phyloP scores from a whole-genome alignment of 2,113 vertebrate genomes.

The Protobothrops mucrosquamatus region DNA sequence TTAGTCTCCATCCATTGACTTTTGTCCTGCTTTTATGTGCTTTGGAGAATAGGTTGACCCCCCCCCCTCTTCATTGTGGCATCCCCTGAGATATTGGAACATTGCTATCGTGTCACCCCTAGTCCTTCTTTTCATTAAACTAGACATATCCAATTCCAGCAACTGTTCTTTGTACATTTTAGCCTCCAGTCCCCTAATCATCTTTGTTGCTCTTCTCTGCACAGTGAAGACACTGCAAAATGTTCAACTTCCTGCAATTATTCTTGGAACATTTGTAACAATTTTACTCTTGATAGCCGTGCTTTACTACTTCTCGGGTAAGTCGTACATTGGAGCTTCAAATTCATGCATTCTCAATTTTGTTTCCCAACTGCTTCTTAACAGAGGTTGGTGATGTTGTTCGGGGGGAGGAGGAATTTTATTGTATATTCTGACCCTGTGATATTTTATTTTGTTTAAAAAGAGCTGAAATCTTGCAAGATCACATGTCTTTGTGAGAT shows the following conservation, averaged over 20 bases:
- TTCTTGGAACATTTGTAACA: rapidly evolving
- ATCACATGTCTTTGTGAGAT: too few species aligned
- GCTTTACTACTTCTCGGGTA: background rate
- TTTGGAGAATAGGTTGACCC: background rate
- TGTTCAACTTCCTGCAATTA: background rate
- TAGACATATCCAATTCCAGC: background rate
- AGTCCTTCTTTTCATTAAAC: background rate
- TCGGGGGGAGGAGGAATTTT: background rate
- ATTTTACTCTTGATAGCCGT: rapidly evolving
- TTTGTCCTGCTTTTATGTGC: background rate
- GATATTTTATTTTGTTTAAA: too few species aligned
- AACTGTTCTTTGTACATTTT: background rate
- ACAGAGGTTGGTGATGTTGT: background rate
- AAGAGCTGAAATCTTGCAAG: too few species aligned
- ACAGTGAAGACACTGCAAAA: background rate
- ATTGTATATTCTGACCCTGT: too few species aligned
- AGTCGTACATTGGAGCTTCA: background rate
- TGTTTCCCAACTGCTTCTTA: background rate
- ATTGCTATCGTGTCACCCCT: background rate
- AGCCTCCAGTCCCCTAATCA: background rate
- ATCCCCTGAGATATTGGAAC: background rate
- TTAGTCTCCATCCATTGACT: too few species aligned
- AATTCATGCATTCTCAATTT: background rate
- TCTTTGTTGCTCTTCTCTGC: background rate
- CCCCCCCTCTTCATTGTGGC: background rate